phyloP scores from a whole-genome alignment of 2,797 vertebrate genomes.

The Esox lucius region DNA sequence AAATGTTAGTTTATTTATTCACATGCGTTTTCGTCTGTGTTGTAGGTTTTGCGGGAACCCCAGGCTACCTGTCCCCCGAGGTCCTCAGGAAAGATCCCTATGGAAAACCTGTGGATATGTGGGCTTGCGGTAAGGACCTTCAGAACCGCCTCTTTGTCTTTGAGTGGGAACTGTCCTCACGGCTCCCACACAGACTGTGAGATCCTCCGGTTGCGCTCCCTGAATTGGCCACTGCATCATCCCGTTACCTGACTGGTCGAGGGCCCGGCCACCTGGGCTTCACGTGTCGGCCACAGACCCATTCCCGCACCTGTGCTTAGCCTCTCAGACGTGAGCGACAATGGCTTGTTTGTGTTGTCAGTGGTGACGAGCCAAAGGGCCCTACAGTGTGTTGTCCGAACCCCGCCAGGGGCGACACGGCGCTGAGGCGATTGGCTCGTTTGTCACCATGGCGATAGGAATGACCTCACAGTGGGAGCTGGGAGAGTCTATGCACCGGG shows the following conservation, averaged over 20 bases:
- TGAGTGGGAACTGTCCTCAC: not conserved
- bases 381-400: slow-evolving; percentile 35
- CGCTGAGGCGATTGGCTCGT: not conserved
- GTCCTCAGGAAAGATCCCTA: slow-evolving; percentile 96
- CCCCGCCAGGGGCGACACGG: slow-evolving; percentile 6
- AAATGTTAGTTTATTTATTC: not conserved
- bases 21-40: slow-evolving; percentile 25
- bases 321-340: not conserved
- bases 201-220: slow-evolving; percentile 8
- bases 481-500: not conserved
- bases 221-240: slow-evolving; percentile 32
- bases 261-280: slow-evolving; percentile 41
- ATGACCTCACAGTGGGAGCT: not conserved
- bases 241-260: slow-evolving; percentile 28
- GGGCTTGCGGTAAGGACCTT: slow-evolving; percentile 90
- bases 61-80: slow-evolving; percentile 95
- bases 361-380: not conserved
- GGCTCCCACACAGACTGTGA: slow-evolving; percentile 5
- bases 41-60: slow-evolving; percentile 93
- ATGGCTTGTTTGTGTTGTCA: not conserved
- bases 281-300: slow-evolving; percentile 2
- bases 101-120: slow-evolving; percentile 98
- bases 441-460: not conserved
- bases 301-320: not conserved
- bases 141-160: not conserved